Evolutionary conservation across 2,797 vertebrate genomes (phyloP).

Genomic region (Coendou prehensilis): DNA sequence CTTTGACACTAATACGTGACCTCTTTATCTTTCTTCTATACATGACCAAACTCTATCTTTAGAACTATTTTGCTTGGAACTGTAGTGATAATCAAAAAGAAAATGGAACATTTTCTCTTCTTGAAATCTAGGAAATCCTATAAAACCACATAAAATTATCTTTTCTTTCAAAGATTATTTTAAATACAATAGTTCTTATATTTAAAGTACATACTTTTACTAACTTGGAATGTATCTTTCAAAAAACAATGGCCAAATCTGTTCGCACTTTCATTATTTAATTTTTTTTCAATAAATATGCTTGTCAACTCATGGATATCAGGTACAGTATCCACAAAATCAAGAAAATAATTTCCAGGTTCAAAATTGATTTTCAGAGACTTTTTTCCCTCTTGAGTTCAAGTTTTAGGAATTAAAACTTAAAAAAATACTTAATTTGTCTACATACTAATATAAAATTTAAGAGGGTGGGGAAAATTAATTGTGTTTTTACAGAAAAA

Average conservation of each 20-base stretch:
- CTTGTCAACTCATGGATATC: background rate
- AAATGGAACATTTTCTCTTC: background rate
- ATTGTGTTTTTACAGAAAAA: background rate
- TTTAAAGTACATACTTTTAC: background rate
- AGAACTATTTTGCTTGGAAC: background rate
- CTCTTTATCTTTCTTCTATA: background rate
- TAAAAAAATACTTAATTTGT: background rate
- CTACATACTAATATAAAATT: background rate
- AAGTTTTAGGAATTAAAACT: background rate
- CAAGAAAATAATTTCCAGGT: background rate
- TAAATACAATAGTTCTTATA: background rate
- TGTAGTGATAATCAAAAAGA: background rate
- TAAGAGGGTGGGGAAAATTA: background rate
- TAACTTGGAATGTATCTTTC: background rate
- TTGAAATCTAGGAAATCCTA: background rate
- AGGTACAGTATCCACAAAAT: background rate
- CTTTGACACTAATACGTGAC: background rate
- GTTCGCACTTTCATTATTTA: background rate
- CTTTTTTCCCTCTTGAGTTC: background rate
- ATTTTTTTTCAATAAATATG: background rate
- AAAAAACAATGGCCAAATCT: background rate
- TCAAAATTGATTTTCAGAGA: constrained; percentile 14
- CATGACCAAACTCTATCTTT: background rate
- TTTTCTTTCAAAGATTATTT: background rate
- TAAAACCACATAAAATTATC: background rate